Conservation (phyloP, 2,113 vertebrate species). For the Pangasianodon hypophthalmus region DNA sequence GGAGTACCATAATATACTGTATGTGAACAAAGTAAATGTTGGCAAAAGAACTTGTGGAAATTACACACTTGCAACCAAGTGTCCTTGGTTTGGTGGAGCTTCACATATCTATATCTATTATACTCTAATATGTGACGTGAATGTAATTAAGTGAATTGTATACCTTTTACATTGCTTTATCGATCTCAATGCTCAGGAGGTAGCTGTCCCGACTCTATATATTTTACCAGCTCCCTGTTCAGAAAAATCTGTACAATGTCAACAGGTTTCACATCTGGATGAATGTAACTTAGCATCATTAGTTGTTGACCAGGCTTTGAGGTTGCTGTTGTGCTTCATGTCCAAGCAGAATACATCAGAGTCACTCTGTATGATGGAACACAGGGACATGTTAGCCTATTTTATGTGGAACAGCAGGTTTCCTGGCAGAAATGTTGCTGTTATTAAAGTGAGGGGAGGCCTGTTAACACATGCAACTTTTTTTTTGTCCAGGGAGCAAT, state of each 20-base stretch:
- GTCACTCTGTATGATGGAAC: not conserved
- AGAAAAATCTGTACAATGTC: not conserved
- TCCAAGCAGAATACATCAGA: too few relatives aligned
- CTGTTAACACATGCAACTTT: not conserved
- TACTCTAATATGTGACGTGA: not conserved
- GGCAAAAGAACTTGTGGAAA: too few relatives aligned
- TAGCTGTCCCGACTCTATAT: not conserved
- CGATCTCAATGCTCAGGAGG: not conserved
- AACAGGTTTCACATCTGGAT: not conserved
- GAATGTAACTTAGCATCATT: not conserved
- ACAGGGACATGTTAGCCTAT: not conserved
- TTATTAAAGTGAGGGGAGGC: too few relatives aligned
- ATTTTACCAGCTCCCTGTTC: not conserved
- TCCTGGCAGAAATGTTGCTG: not conserved
- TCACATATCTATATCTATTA: not conserved
- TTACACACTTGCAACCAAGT: not conserved
- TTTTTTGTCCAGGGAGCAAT: not conserved
- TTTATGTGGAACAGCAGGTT: not conserved
- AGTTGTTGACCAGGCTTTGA: not conserved
- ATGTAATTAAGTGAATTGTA: not conserved
- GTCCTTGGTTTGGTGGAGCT: not conserved
- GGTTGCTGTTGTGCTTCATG: not conserved
- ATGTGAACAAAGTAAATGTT: not conserved
- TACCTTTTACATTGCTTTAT: slow-evolving; percentile 1
- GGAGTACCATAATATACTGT: not conserved